Evolutionary conservation across 1,140 invertebrate species (phyloP).

Genomic region (Telenomus remus): DNA sequence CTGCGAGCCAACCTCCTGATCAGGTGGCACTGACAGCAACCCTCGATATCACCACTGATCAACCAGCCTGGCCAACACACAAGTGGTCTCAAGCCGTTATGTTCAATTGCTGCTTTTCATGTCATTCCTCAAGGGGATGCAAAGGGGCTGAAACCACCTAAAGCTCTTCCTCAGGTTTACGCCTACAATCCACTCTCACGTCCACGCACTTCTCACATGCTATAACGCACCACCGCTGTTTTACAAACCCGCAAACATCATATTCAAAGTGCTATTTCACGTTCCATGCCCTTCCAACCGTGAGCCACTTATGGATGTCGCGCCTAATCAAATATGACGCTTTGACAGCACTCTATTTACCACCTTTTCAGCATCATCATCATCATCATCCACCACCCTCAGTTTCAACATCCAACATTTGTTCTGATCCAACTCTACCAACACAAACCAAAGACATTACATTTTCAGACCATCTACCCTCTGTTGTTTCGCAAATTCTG

Average conservation of each 20-base stretch:
- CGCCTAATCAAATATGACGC: conserved; percentile 14
- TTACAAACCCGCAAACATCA: too few relatives aligned
- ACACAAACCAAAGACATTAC: too few relatives aligned
- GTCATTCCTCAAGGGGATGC: conserved; percentile 7
- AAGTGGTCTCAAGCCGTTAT: conserved; percentile 20
- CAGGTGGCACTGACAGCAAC: conserved; percentile 35
- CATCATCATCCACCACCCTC: too few relatives aligned
- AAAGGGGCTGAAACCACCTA: conserved; percentile 31
- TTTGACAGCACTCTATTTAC: not conserved
- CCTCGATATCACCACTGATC: conserved; percentile 16
- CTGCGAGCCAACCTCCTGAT: conserved; percentile 22
- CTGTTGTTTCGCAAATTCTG: too few relatives aligned
- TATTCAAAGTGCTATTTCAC: too few relatives aligned
- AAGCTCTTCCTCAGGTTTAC: conserved; percentile 52
- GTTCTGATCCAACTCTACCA: too few relatives aligned
- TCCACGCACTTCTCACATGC: not conserved
- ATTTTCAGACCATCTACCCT: too few relatives aligned
- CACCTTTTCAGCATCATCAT: not conserved
- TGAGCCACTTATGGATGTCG: too few relatives aligned
- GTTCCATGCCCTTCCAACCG: too few relatives aligned
- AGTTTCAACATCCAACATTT: too few relatives aligned
- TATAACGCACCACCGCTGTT: not conserved
- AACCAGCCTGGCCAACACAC: conserved; percentile 13
- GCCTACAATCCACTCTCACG: conserved; percentile 19
- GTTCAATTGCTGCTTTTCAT: conserved; percentile 19